These are phyloP conservation scores for Rhagologus leucostigma DNA, from an alignment of 2,113 vertebrate species.

Conservation along the genomic window DNA sequence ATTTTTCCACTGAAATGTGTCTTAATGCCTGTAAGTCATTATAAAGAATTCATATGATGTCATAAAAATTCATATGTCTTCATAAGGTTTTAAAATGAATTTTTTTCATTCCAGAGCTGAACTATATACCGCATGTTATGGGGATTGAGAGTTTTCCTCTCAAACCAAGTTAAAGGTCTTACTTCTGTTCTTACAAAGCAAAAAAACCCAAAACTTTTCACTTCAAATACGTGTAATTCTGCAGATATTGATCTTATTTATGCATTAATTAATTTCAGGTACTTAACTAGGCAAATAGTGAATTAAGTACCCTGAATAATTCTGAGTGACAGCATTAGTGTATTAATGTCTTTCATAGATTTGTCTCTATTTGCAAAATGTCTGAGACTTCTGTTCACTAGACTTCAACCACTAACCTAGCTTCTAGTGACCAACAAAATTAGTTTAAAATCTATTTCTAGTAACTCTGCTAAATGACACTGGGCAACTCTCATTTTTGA, in stretches of 20 bases:
- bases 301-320: background rate
- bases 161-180: background rate
- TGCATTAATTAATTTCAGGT: background rate
- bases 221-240: background rate
- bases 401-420: background rate
- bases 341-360: background rate
- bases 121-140: fast-evolving
- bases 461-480: background rate
- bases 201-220: background rate
- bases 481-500: background rate
- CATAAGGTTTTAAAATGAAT: background rate
- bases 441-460: background rate
- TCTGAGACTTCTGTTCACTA: background rate
- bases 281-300: background rate
- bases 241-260: background rate
- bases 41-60: background rate
- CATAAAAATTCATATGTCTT: background rate
- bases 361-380: background rate
- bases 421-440: background rate
- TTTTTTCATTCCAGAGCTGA: background rate
- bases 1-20: background rate
- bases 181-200: background rate
- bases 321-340: background rate
- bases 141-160: background rate
- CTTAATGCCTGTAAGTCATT: background rate